These are phyloP conservation scores for Oreochromis spilurus DNA, from an alignment of 2,113 vertebrate species.

Conservation along the genomic window DNA sequence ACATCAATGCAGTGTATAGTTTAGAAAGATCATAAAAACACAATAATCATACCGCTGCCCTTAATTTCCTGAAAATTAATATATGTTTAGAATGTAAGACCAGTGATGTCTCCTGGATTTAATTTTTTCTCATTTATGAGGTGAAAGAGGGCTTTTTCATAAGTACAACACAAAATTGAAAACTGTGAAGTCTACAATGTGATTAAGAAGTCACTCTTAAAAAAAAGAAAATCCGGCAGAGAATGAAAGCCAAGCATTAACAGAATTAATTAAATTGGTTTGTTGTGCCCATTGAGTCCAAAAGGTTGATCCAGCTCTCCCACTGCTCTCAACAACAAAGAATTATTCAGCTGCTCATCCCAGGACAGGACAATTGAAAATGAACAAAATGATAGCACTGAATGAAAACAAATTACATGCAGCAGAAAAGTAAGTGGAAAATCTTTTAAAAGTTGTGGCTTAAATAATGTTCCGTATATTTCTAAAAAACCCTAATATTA, in stretches of 20 bases:
- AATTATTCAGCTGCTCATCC: constrained; percentile 25
- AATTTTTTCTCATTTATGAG: neutral
- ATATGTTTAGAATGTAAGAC: neutral
- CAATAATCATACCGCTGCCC: neutral
- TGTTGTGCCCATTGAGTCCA: constrained; percentile 1
- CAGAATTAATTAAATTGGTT: constrained; percentile 36
- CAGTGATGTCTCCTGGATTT: neutral
- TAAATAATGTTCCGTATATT: neutral
- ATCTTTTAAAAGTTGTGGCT: neutral
- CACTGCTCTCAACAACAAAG: neutral
- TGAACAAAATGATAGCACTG: neutral
- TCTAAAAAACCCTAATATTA: neutral
- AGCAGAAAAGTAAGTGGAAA: neutral
- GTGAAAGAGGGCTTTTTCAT: too few species aligned
- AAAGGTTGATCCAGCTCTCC: constrained; percentile 1
- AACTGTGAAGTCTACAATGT: neutral
- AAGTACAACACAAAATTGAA: neutral
- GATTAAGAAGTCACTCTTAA: neutral
- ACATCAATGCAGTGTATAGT: neutral
- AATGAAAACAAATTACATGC: neutral
- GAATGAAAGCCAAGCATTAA: neutral
- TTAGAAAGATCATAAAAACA: neutral
- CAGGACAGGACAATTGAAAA: neutral
- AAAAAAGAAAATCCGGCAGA: neutral
- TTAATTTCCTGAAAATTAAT: neutral